phyloP scores from a whole-genome alignment of 2,797 vertebrate genomes.

The Notolabrus celidotus region DNA sequence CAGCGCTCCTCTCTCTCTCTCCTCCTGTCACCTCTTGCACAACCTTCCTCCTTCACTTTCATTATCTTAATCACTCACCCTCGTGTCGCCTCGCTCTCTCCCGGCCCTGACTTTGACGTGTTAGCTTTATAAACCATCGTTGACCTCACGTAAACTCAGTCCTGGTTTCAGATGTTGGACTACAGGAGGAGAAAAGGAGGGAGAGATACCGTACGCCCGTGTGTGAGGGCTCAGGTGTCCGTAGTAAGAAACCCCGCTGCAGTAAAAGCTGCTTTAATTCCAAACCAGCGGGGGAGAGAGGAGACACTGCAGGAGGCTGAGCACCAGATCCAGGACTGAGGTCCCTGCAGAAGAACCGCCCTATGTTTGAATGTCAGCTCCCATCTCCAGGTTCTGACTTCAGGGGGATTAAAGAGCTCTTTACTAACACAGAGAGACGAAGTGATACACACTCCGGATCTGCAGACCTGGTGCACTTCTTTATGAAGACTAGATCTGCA shows the following conservation, averaged over 20 bases:
- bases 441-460: too few species aligned
- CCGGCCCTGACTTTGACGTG: conserved; percentile 1
- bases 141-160: background rate
- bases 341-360: conserved; percentile 19
- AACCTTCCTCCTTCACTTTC: conserved; percentile 39
- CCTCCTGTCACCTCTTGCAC: conserved; percentile 48
- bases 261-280: conserved; percentile 58
- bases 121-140: background rate
- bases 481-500: too few species aligned
- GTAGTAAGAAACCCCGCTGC: conserved; percentile 22
- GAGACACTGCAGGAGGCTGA: conserved; percentile 52
- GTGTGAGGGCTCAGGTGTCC: conserved; percentile 61
- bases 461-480: too few species aligned
- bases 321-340: conserved; percentile 31
- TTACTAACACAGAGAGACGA: conserved; percentile 19
- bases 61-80: conserved; percentile 27
- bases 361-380: conserved; percentile 43
- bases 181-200: background rate
- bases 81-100: background rate
- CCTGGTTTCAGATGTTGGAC: too few species aligned
- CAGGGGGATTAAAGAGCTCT: conserved; percentile 24
- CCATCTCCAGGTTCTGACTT: conserved; percentile 33
- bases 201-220: conserved; percentile 18
- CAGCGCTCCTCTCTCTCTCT: conserved; percentile 43
- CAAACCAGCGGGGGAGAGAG: conserved; percentile 46